Conservation (phyloP, 30 jellyfish, hydroid and myxozoan species). For the Chrysaora quinquecirrha region DNA sequence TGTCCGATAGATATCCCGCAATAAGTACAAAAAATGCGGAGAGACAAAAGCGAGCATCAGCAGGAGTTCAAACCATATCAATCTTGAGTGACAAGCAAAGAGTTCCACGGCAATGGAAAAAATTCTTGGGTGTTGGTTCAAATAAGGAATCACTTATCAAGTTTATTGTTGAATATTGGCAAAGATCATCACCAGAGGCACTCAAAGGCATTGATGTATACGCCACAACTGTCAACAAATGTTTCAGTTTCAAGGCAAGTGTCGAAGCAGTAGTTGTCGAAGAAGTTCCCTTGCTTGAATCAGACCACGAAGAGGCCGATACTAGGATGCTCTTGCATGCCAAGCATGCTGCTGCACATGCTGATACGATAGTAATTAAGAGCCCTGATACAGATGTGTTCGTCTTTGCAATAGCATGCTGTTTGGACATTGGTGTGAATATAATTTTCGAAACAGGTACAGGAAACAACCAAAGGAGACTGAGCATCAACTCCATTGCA, state of each 20-base stretch:
- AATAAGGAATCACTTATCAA: constrained; percentile 7
- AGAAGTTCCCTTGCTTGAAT: constrained; percentile 9
- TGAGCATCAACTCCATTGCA: not conserved
- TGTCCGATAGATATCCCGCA: not conserved
- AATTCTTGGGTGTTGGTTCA: constrained; percentile 7
- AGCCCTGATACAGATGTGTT: constrained; percentile 1
- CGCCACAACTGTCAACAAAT: not conserved
- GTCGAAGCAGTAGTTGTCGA: constrained; percentile 2
- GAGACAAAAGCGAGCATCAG: not conserved
- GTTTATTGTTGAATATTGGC: not conserved
- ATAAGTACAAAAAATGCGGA: not conserved
- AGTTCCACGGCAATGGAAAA: constrained; percentile 15
- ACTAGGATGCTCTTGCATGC: not conserved
- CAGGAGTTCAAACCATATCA: not conserved
- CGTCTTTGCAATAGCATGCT: constrained; percentile 4
- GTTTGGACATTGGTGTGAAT: constrained; percentile 1
- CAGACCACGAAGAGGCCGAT: not conserved
- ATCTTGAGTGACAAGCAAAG: constrained; percentile 8
- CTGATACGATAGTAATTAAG: not conserved
- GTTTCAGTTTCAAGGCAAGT: constrained; percentile 11
- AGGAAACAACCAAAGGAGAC: constrained; percentile 23
- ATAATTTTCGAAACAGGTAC: constrained; percentile 39
- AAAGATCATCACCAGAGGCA: constrained; percentile 9
- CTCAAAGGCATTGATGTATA: constrained; percentile 13
- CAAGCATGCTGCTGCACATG: not conserved